These are phyloP conservation scores for Clytia hemisphaerica DNA, from an alignment of 30 jellyfish, hydroid and myxozoan genomes.

Conservation along the genomic window DNA sequence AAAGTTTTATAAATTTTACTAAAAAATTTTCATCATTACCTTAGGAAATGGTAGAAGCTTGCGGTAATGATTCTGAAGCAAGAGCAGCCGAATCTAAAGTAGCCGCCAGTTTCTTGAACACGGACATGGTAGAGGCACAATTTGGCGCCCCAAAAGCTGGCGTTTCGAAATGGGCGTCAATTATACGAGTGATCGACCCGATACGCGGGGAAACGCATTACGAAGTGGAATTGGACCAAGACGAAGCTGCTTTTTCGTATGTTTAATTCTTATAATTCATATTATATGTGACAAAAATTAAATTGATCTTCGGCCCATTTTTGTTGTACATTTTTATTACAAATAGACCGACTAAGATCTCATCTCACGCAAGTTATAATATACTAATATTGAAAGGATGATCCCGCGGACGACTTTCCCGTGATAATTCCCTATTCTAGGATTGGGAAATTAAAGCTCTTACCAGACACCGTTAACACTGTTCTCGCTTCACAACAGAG, in stretches of 20 bases:
- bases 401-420: too few relatives aligned
- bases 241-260: slow-evolving; percentile 96
- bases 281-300: too few relatives aligned
- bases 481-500: background rate
- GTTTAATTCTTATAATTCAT: too few relatives aligned
- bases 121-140: slow-evolving; percentile 75
- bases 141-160: slow-evolving; percentile 98
- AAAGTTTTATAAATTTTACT: background rate
- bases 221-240: slow-evolving; percentile 75
- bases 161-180: slow-evolving; percentile 86
- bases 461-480: too few relatives aligned
- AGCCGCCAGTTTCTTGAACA: slow-evolving; percentile 84
- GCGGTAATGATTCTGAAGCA: slow-evolving; percentile 89
- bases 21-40: background rate
- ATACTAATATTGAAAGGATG: too few relatives aligned
- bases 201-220: slow-evolving; percentile 66
- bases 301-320: too few relatives aligned
- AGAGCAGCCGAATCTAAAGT: slow-evolving; percentile 90
- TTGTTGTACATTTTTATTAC: too few relatives aligned
- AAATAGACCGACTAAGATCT: too few relatives aligned
- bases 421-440: too few relatives aligned
- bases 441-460: too few relatives aligned
- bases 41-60: slow-evolving; percentile 97
- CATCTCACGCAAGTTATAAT: too few relatives aligned
- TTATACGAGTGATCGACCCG: slow-evolving; percentile 82